Conservation (phyloP, 2,888 invertebrate genomes). For the Hypercompe scribonia region DNA sequence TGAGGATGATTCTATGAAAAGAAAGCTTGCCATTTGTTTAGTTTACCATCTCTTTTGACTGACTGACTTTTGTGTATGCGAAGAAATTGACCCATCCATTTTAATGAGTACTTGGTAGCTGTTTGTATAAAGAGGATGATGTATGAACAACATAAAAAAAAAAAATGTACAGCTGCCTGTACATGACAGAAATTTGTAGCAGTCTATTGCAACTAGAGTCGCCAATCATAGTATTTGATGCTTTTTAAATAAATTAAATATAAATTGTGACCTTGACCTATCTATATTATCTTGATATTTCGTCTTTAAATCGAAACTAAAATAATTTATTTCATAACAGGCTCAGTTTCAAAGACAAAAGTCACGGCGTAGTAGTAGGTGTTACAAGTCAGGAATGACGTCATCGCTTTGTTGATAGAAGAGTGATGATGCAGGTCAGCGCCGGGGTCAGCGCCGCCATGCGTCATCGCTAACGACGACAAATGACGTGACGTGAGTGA, state of each 20-base stretch:
- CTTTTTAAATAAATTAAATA: slow-evolving; percentile 9
- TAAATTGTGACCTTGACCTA: slow-evolving; percentile 12
- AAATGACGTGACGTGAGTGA: slow-evolving; percentile 76
- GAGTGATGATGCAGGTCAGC: slow-evolving; percentile 81
- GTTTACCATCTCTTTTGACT: slow-evolving; percentile 69
- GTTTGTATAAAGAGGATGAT: slow-evolving; percentile 6
- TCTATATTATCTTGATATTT: background rate
- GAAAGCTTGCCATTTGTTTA: slow-evolving; percentile 76
- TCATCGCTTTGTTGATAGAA: slow-evolving; percentile 68
- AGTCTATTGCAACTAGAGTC: slow-evolving; percentile 7
- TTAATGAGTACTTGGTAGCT: slow-evolving; percentile 25
- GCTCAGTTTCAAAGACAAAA: slow-evolving; percentile 12
- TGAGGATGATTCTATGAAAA: slow-evolving; percentile 74
- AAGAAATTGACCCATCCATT: slow-evolving; percentile 35
- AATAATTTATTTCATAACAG: background rate
- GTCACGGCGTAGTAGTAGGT: slow-evolving; percentile 19
- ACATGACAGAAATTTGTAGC: slow-evolving; percentile 1
- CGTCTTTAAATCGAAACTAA: background rate
- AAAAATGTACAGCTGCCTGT: slow-evolving; percentile 10
- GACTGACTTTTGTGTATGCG: no score
- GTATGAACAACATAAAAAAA: slow-evolving; percentile 3
- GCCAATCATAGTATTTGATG: slow-evolving; percentile 5
- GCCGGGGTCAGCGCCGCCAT: slow-evolving; percentile 79
- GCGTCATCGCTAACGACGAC: slow-evolving; percentile 86
- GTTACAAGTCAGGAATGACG: slow-evolving; percentile 26